A percentile compares a stretch with the other conserved stretches of the same genome.
phyloP scores from a whole-genome alignment of 2,888 invertebrate species.

The Lacanobia wlatinum region DNA sequence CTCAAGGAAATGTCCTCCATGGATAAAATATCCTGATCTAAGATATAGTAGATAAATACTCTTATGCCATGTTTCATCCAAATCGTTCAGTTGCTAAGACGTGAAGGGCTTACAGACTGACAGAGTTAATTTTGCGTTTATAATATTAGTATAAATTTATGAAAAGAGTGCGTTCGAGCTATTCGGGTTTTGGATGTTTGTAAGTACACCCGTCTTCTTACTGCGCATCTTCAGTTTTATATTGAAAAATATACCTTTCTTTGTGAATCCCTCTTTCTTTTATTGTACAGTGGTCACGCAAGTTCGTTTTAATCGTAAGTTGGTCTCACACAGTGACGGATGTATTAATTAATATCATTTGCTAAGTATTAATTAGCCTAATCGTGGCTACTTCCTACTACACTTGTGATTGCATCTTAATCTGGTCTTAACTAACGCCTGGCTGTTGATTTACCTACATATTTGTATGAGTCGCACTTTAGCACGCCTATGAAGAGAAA shows the following conservation, averaged over 20 bases:
- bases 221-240: not conserved
- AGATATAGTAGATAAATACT: no score
- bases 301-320: slow-evolving; percentile 5
- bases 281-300: not conserved
- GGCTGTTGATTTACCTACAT: not conserved
- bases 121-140: not conserved
- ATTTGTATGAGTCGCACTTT: not conserved
- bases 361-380: slow-evolving; percentile 26
- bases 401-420: not conserved
- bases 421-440: not conserved
- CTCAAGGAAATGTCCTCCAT: no score
- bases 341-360: slow-evolving; percentile 37
- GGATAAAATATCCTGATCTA: no score
- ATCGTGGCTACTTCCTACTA: not conserved
- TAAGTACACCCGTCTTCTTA: not conserved
- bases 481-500: not conserved
- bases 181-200: not conserved
- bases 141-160: not conserved
- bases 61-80: no score
- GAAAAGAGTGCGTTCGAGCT: not conserved
- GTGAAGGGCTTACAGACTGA: no score
- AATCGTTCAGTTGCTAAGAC: no score
- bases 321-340: slow-evolving; percentile 21
- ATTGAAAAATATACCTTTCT: not conserved
- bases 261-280: not conserved